These are phyloP conservation scores for Aphaenogaster rudis DNA, from an alignment of 1,140 invertebrate genomes.

Conservation along the genomic window DNA sequence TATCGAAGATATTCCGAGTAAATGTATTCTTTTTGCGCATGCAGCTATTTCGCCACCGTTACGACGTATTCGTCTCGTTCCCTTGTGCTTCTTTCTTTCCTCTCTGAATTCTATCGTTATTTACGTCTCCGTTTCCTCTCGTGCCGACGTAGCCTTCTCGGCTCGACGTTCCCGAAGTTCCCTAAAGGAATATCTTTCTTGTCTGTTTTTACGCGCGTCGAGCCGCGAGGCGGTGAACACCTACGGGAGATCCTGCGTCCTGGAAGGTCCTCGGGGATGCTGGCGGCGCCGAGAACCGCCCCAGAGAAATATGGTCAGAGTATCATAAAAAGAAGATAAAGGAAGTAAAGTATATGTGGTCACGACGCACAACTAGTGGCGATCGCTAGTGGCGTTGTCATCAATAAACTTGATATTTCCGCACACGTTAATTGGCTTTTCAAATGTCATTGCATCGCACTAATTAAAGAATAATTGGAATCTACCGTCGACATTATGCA, in stretches of 20 bases:
- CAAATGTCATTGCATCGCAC: neutral
- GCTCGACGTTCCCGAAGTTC: constrained; percentile 56
- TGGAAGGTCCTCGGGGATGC: constrained; percentile 43
- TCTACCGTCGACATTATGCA: neutral
- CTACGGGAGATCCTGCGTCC: constrained; percentile 38
- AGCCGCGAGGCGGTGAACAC: constrained; percentile 44
- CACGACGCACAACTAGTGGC: constrained; percentile 18
- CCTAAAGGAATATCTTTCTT: constrained; percentile 64
- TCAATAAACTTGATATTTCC: constrained; percentile 25
- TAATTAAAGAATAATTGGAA: neutral
- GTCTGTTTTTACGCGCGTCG: constrained; percentile 61
- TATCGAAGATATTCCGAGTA: constrained; percentile 32
- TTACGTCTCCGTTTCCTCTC: constrained; percentile 60
- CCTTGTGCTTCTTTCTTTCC: constrained; percentile 23
- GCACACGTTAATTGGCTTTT: constrained; percentile 17
- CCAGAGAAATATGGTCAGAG: constrained; percentile 58
- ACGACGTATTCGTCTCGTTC: constrained; percentile 39
- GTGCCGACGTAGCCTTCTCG: constrained; percentile 55
- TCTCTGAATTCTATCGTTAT: constrained; percentile 60
- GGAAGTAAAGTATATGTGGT: constrained; percentile 58
- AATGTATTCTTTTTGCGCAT: constrained; percentile 17
- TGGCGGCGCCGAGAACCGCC: constrained; percentile 26
- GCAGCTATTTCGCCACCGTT: constrained; percentile 16
- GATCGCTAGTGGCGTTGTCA: neutral
- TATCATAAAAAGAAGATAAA: constrained; percentile 65